Base-by-base conservation (phyloP, 2,113 vertebrate species). In the Puma concolor region DNA sequence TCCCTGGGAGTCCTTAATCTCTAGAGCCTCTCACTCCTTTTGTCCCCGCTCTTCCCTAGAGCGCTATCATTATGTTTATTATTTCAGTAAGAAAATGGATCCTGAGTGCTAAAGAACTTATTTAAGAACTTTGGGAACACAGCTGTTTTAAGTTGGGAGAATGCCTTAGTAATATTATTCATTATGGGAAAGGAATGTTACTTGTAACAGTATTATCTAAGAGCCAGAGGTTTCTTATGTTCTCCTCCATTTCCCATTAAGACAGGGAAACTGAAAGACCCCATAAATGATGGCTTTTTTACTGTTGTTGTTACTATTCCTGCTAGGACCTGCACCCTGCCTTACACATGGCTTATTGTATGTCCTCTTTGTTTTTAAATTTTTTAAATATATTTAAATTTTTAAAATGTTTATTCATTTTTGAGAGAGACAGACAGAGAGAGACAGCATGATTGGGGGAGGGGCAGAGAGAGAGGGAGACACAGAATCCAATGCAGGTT, bases 41-140 rank as follows among this genome's bases (percentile, higher is more conserved):
- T 36, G 71, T 21, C 31, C 4, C 41, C 23, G 36, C 50, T 67
- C n/a, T 87, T 60, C 7, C 25, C 71, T 44, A 54, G 31, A 84
- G 54, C 5, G 14, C 29, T 92, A 66, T 71, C 19, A 54, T 33
- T 31, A 36, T 63, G 11, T 88, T 96, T 83, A 88, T 83, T 88
- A 83, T 79, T 97, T 90, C 60, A 80, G 16, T 27, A 79, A 27
- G 87, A 72, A 94, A 91, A 83, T 83, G 29, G 38, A n/a, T 60
- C 33, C 87, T 44, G n/a, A 77, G 29, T 66, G 66, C 74, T 83
- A 74, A 84, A 79, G 66, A 88, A 64, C 52, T 63, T 84, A 80
- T 31, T 67, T 82, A 11, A 69, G 86, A 67, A 87, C 33, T 89
- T 71, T 60, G 67, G 57, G 48, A 72, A 90, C 44, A 81, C 5